Percentiles rank a stretch among this genome's conserved stretches.
Conservation (phyloP, 1,140 invertebrate genomes). For the Zaprionus davidi region DNA sequence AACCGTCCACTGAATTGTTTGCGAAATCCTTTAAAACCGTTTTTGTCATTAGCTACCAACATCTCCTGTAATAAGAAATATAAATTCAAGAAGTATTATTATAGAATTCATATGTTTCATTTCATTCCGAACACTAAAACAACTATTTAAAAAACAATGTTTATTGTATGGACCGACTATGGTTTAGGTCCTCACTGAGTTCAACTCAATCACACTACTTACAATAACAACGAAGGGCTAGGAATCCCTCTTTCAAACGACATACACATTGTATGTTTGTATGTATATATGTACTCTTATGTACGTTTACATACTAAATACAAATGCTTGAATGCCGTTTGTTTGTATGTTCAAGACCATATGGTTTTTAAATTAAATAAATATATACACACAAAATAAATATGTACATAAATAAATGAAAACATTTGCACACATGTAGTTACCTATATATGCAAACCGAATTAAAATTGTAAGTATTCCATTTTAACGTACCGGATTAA, state of each 20-base stretch:
- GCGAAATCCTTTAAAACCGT: constrained; percentile 91
- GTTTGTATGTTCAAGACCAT: constrained; percentile 2
- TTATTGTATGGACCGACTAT: neutral
- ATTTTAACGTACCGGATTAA: constrained; percentile 87
- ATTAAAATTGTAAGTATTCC: neutral
- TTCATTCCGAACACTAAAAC: neutral
- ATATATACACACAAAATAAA: constrained; percentile 1
- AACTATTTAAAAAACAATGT: constrained; percentile 2
- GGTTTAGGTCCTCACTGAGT: neutral
- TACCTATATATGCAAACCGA: neutral
- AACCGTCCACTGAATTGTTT: constrained; percentile 93
- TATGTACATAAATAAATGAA: neutral
- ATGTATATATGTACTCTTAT: neutral
- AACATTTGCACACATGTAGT: constrained; percentile 3
- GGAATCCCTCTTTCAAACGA: neutral
- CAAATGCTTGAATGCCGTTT: neutral
- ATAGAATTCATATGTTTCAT: neutral
- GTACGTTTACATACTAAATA: neutral
- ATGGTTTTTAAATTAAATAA: constrained; percentile 3
- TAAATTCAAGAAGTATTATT: neutral
- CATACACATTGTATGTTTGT: neutral
- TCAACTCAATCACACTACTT: neutral
- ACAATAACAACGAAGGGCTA: neutral
- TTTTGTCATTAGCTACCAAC: constrained; percentile 90
- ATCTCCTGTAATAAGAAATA: constrained; percentile 87